These are phyloP conservation scores for Drosophila bunnanda DNA, from an alignment of 2,888 invertebrate species.

Conservation along the genomic window DNA sequence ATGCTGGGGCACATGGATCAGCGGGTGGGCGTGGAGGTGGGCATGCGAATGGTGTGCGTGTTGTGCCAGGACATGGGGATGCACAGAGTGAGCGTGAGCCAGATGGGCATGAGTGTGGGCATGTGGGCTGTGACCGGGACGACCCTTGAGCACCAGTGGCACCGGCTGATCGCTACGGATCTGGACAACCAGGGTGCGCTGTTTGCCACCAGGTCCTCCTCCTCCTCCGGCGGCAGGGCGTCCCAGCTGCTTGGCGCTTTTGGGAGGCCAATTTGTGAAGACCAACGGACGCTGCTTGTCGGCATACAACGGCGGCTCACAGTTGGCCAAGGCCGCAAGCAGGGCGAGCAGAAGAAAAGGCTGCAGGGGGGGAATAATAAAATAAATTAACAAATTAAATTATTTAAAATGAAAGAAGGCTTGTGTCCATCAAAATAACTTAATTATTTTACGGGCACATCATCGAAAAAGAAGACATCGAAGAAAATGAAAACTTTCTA, in stretches of 20 bases:
- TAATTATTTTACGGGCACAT: slow-evolving; percentile 45
- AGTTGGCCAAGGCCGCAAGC: slow-evolving; percentile 61
- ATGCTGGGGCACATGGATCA: slow-evolving; percentile 49
- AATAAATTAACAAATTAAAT: neutral
- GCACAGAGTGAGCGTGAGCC: slow-evolving; percentile 26
- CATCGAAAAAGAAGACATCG: slow-evolving; percentile 29
- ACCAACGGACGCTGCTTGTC: slow-evolving; percentile 67
- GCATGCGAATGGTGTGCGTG: slow-evolving; percentile 52
- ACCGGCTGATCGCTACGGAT: slow-evolving; percentile 84
- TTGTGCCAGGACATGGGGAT: slow-evolving; percentile 43
- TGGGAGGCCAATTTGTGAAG: slow-evolving; percentile 78
- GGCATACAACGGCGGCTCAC: slow-evolving; percentile 66
- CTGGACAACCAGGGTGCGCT: slow-evolving; percentile 82
- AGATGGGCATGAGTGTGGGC: slow-evolving; percentile 50
- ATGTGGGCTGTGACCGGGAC: slow-evolving; percentile 58
- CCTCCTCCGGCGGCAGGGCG: slow-evolving; percentile 43
- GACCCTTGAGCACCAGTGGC: slow-evolving; percentile 82
- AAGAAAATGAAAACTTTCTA: slow-evolving; percentile 62
- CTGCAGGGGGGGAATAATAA: slow-evolving; percentile 25
- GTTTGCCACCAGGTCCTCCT: slow-evolving; percentile 58
- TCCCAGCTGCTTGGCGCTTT: slow-evolving; percentile 71
- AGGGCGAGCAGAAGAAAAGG: slow-evolving; percentile 53
- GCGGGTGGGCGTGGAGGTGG: slow-evolving; percentile 57
- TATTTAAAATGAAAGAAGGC: slow-evolving; percentile 5
- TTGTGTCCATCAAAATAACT: slow-evolving; percentile 40